phyloP scores from a whole-genome alignment of 64 coral and sea anemone species.

The Stylophora pistillata region DNA sequence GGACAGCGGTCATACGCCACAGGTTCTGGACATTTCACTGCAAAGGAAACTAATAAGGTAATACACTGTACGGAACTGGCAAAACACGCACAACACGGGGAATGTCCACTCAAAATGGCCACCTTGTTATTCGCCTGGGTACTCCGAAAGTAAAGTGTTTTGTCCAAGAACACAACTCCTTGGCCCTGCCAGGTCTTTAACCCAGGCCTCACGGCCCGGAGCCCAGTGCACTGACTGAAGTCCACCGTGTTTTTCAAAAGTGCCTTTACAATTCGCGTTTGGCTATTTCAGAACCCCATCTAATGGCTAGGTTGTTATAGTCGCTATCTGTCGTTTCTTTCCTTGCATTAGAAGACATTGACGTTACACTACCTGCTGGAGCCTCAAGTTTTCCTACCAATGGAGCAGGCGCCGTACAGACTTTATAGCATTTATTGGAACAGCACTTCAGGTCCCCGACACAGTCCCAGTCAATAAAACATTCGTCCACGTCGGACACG shows the following conservation, averaged over 20 bases:
- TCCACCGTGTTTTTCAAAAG: no score
- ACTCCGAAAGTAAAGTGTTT: no score
- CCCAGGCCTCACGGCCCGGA: no score
- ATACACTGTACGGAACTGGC: no score
- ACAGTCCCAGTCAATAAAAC: slow-evolving; percentile 60
- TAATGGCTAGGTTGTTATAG: not conserved
- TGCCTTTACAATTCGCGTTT: not conserved
- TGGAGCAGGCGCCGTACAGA: slow-evolving; percentile 18
- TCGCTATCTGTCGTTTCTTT: no score
- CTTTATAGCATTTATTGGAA: slow-evolving; percentile 40
- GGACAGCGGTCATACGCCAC: not conserved
- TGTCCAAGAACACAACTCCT: no score
- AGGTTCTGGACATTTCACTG: slow-evolving; percentile 41
- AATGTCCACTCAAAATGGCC: no score
- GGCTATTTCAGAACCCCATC: not conserved
- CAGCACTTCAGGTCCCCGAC: slow-evolving; percentile 53
- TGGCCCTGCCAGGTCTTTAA: no score
- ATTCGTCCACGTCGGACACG: slow-evolving; percentile 17
- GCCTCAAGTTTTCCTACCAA: not conserved
- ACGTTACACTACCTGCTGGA: not conserved
- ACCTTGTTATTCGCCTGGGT: no score
- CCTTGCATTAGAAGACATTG: no score
- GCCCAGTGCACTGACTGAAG: no score
- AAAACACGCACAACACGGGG: no score
- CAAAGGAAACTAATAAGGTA: not conserved